phyloP scores from a whole-genome alignment of 2,113 vertebrate species.

The human region DNA sequence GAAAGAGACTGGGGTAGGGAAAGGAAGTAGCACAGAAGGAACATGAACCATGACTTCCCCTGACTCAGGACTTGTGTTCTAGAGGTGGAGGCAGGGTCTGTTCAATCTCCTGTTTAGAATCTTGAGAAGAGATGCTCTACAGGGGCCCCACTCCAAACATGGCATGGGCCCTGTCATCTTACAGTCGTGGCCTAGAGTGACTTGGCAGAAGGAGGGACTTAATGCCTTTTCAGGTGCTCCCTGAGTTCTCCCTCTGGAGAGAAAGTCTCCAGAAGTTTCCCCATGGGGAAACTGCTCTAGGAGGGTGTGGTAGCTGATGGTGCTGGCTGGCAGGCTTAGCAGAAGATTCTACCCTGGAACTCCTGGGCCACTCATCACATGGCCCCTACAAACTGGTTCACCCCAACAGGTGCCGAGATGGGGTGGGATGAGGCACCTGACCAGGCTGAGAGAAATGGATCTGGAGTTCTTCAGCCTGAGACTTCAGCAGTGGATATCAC shows the following conservation, averaged over 20 bases:
- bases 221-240: neutral
- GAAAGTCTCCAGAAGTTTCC: neutral
- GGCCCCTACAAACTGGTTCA: too few species aligned
- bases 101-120: neutral
- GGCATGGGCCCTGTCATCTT: neutral
- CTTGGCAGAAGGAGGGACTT: neutral
- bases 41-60: neutral
- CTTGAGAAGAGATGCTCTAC: neutral
- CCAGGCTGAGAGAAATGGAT: neutral
- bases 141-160: too few species aligned
- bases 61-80: neutral
- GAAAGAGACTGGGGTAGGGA: neutral
- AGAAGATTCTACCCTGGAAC: neutral
- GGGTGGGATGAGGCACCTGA: neutral
- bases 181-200: neutral
- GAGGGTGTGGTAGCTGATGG: neutral
- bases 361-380: neutral
- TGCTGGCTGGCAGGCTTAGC: neutral
- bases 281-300: accelerated
- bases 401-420: accelerated
- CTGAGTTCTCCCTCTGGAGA: neutral
- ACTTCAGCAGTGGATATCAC: neutral
- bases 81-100: neutral
- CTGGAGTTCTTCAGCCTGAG: neutral
- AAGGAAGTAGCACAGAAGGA: neutral